Conservation (phyloP, 2,797 vertebrate species). For the Rousettus madagascariensis region DNA sequence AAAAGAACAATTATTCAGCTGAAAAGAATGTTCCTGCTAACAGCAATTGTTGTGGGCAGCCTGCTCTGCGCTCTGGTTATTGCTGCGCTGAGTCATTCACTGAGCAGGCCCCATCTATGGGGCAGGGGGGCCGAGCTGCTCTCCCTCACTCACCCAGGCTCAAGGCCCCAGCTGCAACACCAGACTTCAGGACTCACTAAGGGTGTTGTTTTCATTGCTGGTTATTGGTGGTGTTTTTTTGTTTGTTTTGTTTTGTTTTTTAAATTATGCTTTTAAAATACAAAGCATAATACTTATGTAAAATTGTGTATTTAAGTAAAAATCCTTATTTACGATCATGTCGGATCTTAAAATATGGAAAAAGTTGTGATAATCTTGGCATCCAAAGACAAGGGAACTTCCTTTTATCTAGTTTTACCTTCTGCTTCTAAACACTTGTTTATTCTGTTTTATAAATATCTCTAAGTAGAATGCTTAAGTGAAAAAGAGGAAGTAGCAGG, state of each 20-base stretch:
- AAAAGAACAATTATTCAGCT: conserved; percentile 39
- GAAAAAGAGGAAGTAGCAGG: conserved; percentile 12
- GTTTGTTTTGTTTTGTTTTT: neutral
- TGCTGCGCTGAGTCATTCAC: conserved; percentile 51
- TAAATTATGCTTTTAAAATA: neutral
- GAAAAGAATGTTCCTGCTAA: neutral
- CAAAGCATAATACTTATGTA: neutral
- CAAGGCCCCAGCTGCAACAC: neutral
- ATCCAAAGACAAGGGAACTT: neutral
- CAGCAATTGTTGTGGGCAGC: neutral
- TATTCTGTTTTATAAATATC: conserved; percentile 26
- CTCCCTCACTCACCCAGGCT: neutral
- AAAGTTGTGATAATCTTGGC: neutral
- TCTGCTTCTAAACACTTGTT: neutral
- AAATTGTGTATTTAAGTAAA: conserved; percentile 5
- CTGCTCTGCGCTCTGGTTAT: neutral
- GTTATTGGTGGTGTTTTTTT: neutral
- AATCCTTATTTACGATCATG: neutral
- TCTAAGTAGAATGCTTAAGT: neutral
- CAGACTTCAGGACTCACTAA: neutral
- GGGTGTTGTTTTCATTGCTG: neutral
- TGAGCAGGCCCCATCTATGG: too few relatives aligned
- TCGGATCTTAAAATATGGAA: neutral
- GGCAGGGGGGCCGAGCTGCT: neutral
- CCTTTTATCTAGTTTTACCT: neutral